Conservation (phyloP, 2,797 vertebrate genomes). For the Arnoldichthys spilopterus region DNA sequence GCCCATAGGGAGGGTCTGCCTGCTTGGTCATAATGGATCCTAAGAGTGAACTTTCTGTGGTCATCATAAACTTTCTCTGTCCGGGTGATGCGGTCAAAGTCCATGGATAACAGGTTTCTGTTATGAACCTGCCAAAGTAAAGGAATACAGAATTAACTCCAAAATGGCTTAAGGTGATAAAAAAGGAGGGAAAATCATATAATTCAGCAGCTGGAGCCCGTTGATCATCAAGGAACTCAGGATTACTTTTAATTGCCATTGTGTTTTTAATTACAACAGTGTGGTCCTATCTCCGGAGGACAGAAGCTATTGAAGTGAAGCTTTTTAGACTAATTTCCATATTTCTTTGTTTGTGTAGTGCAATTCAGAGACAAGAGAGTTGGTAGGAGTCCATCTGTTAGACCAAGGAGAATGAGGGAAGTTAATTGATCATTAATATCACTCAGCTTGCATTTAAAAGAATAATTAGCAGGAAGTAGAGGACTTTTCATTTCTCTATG, state of each 20-base stretch:
- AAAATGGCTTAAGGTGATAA: not conserved
- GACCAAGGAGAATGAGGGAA: slow-evolving; percentile 63
- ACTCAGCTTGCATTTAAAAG: slow-evolving; percentile 59
- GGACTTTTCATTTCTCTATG: slow-evolving; percentile 63
- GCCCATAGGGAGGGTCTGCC: slow-evolving; percentile 98
- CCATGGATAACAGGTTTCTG: slow-evolving; percentile 93
- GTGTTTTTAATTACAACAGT: slow-evolving; percentile 65
- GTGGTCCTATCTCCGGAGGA: slow-evolving; percentile 61
- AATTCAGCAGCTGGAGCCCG: not conserved
- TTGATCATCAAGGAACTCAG: slow-evolving; percentile 41
- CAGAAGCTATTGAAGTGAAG: slow-evolving; percentile 63
- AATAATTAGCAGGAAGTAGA: slow-evolving; percentile 61
- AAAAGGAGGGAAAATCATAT: not conserved
- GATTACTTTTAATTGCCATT: slow-evolving; percentile 55
- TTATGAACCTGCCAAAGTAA: slow-evolving; percentile 88
- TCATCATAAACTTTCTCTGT: slow-evolving; percentile 99
- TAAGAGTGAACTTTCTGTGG: slow-evolving; percentile 96
- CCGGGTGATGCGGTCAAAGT: slow-evolving; percentile 96
- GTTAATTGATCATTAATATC: slow-evolving; percentile 65
- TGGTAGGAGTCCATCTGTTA: slow-evolving; percentile 60
- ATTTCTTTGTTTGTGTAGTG: slow-evolving; percentile 62
- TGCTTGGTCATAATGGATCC: slow-evolving; percentile 94
- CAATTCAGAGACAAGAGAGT: slow-evolving; percentile 52
- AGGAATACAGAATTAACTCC: not conserved
- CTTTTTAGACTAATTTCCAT: slow-evolving; percentile 67